Percentiles rank a stretch among this genome's conserved stretches.
Conservation (phyloP, 2,888 invertebrate species). For the Spialia ferax region DNA sequence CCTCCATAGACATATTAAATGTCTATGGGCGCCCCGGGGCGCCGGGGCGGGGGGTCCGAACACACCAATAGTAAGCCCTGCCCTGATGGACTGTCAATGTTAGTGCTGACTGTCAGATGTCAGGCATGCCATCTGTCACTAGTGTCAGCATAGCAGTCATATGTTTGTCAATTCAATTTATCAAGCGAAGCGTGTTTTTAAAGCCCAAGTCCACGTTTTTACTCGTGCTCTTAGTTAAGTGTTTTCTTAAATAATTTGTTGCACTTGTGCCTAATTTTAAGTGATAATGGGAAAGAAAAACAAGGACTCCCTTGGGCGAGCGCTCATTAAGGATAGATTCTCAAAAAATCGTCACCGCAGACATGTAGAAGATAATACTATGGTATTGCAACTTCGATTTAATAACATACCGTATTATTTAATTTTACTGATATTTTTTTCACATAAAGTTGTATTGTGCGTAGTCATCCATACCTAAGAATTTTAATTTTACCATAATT, state of each 20-base stretch:
- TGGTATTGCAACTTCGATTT: conserved; percentile 81
- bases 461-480: too few relatives aligned
- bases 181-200: background rate
- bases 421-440: too few relatives aligned
- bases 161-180: background rate
- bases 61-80: too few relatives aligned
- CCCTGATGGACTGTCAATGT: background rate
- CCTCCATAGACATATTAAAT: too few relatives aligned
- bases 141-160: background rate
- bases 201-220: conserved; percentile 12
- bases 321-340: conserved; percentile 92
- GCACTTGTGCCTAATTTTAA: conserved; percentile 1
- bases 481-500: too few relatives aligned
- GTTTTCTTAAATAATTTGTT: background rate
- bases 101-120: background rate
- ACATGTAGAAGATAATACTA: conserved; percentile 90
- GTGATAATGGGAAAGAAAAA: conserved; percentile 91
- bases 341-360: conserved; percentile 87
- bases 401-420: too few relatives aligned
- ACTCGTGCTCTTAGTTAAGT: background rate
- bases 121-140: too few relatives aligned
- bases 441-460: too few relatives aligned
- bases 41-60: too few relatives aligned
- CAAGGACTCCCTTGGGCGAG: conserved; percentile 89
- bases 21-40: too few relatives aligned